These are phyloP conservation scores for Oryzias melastigma DNA, from an alignment of 2,113 vertebrate species.

Conservation along the genomic window DNA sequence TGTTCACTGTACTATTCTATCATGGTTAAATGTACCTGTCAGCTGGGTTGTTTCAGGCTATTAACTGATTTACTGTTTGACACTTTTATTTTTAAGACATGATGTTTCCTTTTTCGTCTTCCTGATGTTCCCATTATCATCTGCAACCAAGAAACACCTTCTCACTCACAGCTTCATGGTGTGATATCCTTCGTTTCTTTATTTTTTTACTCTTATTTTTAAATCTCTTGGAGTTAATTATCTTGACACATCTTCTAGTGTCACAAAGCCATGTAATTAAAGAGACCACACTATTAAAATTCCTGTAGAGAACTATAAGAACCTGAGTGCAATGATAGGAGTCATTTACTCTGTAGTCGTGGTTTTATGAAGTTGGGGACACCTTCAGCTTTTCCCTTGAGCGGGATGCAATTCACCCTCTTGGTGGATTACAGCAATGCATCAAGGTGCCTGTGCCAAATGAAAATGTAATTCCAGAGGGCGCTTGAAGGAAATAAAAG, in stretches of 20 bases:
- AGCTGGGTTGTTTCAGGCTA: slow-evolving; percentile 33
- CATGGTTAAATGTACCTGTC: not conserved
- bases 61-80: slow-evolving; percentile 14
- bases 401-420: slow-evolving; percentile 33
- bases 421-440: slow-evolving; percentile 54
- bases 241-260: not conserved
- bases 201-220: not conserved
- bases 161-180: not conserved
- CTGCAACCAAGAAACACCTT: not conserved
- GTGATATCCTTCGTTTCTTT: slow-evolving; percentile 1
- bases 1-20: slow-evolving; percentile 1
- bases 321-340: slow-evolving; percentile 28
- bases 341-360: slow-evolving; percentile 38
- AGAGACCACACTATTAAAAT: not conserved
- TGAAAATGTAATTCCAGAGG: slow-evolving; percentile 62
- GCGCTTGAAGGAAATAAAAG: slow-evolving; percentile 45
- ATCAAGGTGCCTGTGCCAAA: slow-evolving; percentile 57
- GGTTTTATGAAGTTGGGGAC: slow-evolving; percentile 38
- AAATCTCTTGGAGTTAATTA: not conserved
- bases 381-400: slow-evolving; percentile 22
- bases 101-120: not conserved
- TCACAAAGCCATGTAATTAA: not conserved
- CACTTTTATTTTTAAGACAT: not conserved
- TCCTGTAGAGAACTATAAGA: not conserved
- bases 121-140: not conserved